phyloP scores from a whole-genome alignment of 2,797 vertebrate genomes.

The Chromobotia macracanthus region DNA sequence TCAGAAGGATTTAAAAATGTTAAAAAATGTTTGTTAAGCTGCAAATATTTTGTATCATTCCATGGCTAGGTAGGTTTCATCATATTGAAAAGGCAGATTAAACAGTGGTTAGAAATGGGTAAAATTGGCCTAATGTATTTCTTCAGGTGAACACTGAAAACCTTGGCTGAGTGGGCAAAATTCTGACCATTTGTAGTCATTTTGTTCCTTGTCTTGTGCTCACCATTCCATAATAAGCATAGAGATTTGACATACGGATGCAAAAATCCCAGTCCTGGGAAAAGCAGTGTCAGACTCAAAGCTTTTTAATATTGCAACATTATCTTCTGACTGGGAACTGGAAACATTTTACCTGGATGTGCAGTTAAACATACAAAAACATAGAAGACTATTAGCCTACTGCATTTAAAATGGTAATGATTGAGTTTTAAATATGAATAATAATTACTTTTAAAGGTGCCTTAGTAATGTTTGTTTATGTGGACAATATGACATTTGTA shows the following conservation, averaged over 20 bases:
- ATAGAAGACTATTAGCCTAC: neutral
- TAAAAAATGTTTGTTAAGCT: neutral
- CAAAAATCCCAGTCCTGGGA: neutral
- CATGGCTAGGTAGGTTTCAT: neutral
- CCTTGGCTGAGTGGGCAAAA: neutral
- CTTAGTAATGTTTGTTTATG: too few relatives aligned
- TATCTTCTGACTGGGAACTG: neutral
- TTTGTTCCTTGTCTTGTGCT: neutral
- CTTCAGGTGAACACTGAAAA: neutral
- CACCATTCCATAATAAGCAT: neutral
- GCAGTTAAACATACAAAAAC: neutral
- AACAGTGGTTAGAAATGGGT: neutral
- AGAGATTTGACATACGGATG: neutral
- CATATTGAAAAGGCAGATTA: neutral
- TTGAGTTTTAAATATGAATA: too few relatives aligned
- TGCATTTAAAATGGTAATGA: too few relatives aligned
- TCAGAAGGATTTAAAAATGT: constrained; percentile 12
- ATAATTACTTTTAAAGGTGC: too few relatives aligned
- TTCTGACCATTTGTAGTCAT: constrained; percentile 5
- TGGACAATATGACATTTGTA: too few relatives aligned
- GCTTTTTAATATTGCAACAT: neutral
- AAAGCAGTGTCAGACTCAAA: neutral
- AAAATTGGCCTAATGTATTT: neutral
- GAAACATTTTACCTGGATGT: neutral
- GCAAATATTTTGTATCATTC: neutral